Evolutionary conservation across 2,888 invertebrate species (phyloP), one percentile per base, ranked within the genome.

Genomic region (Hypomecis punctinalis): DNA sequence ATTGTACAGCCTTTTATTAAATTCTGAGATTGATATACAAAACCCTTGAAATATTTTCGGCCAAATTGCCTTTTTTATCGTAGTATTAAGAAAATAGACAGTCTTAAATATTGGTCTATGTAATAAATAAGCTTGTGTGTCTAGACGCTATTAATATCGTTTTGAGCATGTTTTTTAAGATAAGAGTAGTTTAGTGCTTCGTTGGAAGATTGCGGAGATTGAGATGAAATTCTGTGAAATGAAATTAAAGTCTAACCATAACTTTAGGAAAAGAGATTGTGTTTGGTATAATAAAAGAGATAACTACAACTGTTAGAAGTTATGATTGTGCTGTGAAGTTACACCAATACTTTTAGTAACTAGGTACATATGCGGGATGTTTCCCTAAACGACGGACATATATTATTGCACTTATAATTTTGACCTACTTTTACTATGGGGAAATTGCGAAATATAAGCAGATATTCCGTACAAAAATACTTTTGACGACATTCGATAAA

Each of bases 81-180:
- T 55, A 47, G 51, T 23, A 59, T 55, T 49, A 57, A 57, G 49
- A 57, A 49, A 67, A 63, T 43, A 55, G 51, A 62, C 48, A 57
- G 61, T 66, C 56, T 56, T 43, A 66, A 53, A 39, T 46, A 63
- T 64, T 61, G 48, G 42, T 39, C 66, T 60, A 61, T 43, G 40
- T 43, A 54, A 56, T 63, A 68, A 63, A 71, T 67, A 66, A 51
- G 49, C 35, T 13, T 55, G 48, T 47, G 43, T 61, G 69, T 68
- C 69, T 69, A 71, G 71, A 71, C 69, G 40, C 61, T n/a, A 68
- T 68, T 71, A 69, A 66, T 68, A 67, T 64, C 48, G 55, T 59
- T 63, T 53, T 10, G 37, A 67, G 58, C 43, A 40, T 55, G 10
- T 61, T 66, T 63, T 66, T 61, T 60, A 36, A 49, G 54, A 58